Base-by-base conservation (phyloP, 1,140 invertebrate species). In the Ridgeia piscesae region DNA sequence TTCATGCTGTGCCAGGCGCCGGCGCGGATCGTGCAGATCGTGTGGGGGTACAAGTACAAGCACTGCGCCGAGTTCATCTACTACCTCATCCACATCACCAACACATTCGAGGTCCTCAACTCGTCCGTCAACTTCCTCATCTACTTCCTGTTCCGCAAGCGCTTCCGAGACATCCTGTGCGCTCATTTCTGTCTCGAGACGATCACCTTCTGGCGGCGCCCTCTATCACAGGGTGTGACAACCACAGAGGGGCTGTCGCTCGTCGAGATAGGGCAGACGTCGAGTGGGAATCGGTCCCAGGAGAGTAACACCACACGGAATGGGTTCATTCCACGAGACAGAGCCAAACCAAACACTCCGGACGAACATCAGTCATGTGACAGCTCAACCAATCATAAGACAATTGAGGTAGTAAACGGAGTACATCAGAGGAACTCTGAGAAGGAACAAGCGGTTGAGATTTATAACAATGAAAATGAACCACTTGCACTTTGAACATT, bases 91-190 rank as follows among this genome's bases (percentile, higher is more conserved):
- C 88, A 92, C 90, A 89, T 93, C 42, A 91, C 89, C 1, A 93
- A 93, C 90, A 35, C 92, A 6, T 89, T 93, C 42, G 92, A 93
- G 42, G 92, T 93, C 27, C 35, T 93, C 50, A 93, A 92, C 50
- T 92, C 89, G 6, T 93, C 93, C 31, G 77, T 93, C 50, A 93
- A 93, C 89, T 93, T 93, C 77, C 77, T 93, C 34, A 92, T 93
- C 89, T 93, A 93, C 34, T 93, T 35, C 89, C 35, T 93, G 6
- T 91, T 92, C 35, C 92, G 91, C 11, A 92, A 93, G 88, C 89
- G 93, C 31, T 93, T 93, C 92, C 89, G 93, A 17, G 42, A 91
- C 35, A 93, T 93, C 31, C 88, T 93, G 31, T 50, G 34, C 21
- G 35, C 35, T 21, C 58, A 91, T 33, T 35, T 91, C 58, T 91